Conservation (phyloP, 1,140 invertebrate genomes). For the Oscheius sp. region DNA sequence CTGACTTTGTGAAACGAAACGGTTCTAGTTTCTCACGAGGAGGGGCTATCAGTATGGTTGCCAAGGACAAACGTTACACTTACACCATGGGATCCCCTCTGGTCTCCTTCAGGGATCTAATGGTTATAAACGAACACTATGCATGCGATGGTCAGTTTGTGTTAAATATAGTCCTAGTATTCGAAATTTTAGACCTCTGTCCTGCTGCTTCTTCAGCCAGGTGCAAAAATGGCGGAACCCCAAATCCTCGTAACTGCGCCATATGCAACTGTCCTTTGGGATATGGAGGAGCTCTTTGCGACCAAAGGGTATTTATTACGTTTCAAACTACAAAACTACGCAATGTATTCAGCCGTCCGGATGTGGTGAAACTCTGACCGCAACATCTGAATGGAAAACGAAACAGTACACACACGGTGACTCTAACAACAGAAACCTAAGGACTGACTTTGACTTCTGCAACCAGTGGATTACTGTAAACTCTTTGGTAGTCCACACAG, state of each 20-base stretch:
- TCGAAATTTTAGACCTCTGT: neutral
- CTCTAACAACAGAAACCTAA: neutral
- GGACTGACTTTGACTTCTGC: neutral
- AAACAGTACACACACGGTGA: slow-evolving; percentile 2
- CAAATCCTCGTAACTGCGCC: slow-evolving; percentile 22
- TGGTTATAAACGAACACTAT: slow-evolving; percentile 20
- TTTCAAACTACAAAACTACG: neutral
- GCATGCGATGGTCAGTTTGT: slow-evolving; percentile 6
- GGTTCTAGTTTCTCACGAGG: neutral
- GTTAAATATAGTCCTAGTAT: neutral
- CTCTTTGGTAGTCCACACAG: neutral
- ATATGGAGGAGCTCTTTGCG: slow-evolving; percentile 21
- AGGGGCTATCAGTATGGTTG: neutral
- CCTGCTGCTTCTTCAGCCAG: neutral
- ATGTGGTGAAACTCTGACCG: slow-evolving; percentile 23
- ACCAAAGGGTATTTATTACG: slow-evolving; percentile 2
- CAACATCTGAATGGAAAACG: slow-evolving; percentile 14
- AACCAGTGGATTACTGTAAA: slow-evolving; percentile 18
- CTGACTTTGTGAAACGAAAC: neutral
- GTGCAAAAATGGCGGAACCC: slow-evolving; percentile 14
- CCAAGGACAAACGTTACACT: neutral
- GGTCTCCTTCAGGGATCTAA: slow-evolving; percentile 9
- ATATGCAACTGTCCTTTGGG: slow-evolving; percentile 20
- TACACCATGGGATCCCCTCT: slow-evolving; percentile 22
- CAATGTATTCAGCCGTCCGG: neutral